Base-by-base conservation (phyloP, 2,888 invertebrate genomes). In the Dichetophora obliterata region DNA sequence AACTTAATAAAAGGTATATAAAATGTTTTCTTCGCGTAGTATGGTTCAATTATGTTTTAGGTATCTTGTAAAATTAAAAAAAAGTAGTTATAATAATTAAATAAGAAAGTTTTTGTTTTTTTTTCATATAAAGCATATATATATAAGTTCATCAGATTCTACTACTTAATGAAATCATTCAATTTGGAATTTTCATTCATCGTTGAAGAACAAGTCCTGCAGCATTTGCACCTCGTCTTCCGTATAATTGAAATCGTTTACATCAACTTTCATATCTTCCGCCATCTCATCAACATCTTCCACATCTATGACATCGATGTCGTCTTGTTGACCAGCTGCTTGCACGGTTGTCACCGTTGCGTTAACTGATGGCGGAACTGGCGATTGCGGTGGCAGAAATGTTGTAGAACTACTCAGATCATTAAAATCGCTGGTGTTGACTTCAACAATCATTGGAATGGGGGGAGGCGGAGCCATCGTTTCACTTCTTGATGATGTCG, bases 181-280 rank as follows among this genome's bases (percentile, higher is more conserved):
- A 77, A 65, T 75, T 78, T 78, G 75, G 79, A 75, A 76, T 76
- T 75, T 57, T 79, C 77, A 77, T 74, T 76, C 79, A 66, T 80
- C 79, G 43, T 76, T 76, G 65, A 59, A 78, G 43, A 78, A 77
- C 24, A 77, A 31, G 24, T 75, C 52, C 52, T 78, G 76, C 66
- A 80, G 37, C 79, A 81, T 77, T 68, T 79, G 75, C 68, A 80
- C 78, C 37, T 77, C 80, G 50, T 79, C 80, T 16, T 78, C 77
- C 52, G 77, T 80, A 31, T 77, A 80, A 75, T 79, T 81, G 48
- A 77, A 80, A 34, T 81, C 79, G 65, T 61, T 78, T 19, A 76
- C 74, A 27, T 77, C 77, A 43, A 80, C 69, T 66, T 78, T 69
- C 63, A 52, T 24, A 9, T 81, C 48, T 54, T 54, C 66, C 8